Percentiles rank a stretch among this genome's conserved stretches.
These are phyloP conservation scores for Menidia menidia DNA, from an alignment of 2,797 vertebrate species.

Conservation along the genomic window DNA sequence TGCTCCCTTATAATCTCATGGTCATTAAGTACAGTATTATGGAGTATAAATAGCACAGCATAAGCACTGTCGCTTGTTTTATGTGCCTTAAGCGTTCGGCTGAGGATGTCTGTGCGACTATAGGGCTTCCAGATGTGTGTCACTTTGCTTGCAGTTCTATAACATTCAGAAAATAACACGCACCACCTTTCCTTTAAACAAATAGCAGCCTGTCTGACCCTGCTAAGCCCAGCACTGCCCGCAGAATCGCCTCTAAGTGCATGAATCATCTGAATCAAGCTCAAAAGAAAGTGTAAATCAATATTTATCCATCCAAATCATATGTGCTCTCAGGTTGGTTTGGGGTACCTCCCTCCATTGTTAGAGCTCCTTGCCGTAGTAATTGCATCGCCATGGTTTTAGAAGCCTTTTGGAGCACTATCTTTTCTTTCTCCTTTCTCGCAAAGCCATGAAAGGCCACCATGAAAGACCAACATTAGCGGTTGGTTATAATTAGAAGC, in stretches of 20 bases:
- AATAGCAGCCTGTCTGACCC: constrained; percentile 27
- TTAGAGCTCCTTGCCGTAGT: constrained; percentile 19
- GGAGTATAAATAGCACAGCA: constrained; percentile 51
- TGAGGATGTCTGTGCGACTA: constrained; percentile 36
- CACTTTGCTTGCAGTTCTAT: constrained; percentile 5
- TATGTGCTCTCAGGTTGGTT: constrained; percentile 6
- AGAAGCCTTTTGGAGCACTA: neutral
- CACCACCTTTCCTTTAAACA: constrained; percentile 15
- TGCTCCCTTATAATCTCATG: constrained; percentile 55
- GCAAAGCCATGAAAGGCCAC: constrained; percentile 20
- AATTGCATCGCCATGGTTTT: constrained; percentile 19
- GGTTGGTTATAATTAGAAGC: constrained; percentile 64
- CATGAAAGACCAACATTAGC: constrained; percentile 36
- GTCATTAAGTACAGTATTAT: constrained; percentile 65
- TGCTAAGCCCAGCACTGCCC: neutral
- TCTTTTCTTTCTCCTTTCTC: constrained; percentile 5
- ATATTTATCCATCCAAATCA: constrained; percentile 36
- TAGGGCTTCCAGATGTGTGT: constrained; percentile 22
- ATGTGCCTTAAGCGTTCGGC: constrained; percentile 36
- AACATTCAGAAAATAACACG: constrained; percentile 12
- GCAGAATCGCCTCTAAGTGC: constrained; percentile 8
- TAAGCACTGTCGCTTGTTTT: constrained; percentile 45
- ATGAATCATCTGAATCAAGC: constrained; percentile 14
- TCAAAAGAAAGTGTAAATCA: constrained; percentile 1
- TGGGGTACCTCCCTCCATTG: constrained; percentile 6